Evolutionary conservation across 2,113 vertebrate genomes (phyloP).

Genomic region (Mungos mungo): DNA sequence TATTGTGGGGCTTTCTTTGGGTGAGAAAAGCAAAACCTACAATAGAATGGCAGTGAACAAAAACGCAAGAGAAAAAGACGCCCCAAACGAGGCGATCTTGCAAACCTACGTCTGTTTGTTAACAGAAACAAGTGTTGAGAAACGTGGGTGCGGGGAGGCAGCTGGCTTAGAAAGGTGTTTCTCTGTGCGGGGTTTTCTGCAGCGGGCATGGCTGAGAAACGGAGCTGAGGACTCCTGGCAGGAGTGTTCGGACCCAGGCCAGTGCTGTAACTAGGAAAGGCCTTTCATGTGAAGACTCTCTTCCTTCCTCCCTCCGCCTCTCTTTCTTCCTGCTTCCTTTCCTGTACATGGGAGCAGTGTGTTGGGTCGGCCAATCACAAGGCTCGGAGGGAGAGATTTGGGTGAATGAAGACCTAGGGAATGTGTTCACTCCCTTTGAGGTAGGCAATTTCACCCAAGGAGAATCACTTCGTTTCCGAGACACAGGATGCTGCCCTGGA

Average conservation of each 20-base stretch:
- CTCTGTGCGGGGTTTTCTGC: neutral
- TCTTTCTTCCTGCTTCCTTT: neutral
- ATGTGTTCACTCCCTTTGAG: neutral
- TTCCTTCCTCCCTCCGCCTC: neutral
- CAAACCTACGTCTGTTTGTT: neutral
- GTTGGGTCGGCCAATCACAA: neutral
- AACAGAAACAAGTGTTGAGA: conserved; percentile 30
- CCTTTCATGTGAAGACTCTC: neutral
- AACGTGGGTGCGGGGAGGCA: neutral
- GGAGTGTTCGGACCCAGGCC: neutral
- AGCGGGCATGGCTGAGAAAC: neutral
- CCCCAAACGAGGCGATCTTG: conserved; percentile 47
- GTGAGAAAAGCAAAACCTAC: conserved; percentile 32
- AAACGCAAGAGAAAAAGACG: neutral
- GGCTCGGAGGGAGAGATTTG: neutral
- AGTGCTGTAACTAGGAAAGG: neutral
- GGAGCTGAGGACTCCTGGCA: fast-evolving
- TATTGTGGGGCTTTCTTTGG: conserved; percentile 41
- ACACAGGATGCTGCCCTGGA: neutral
- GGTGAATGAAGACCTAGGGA: neutral
- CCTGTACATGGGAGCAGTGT: neutral
- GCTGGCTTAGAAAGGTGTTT: conserved; percentile 5
- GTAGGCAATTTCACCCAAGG: neutral
- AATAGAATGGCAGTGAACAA: conserved; percentile 25
- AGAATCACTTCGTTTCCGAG: neutral